Evolutionary conservation across 2,113 vertebrate species (phyloP), one percentile per base, ranked within the genome.

Genomic region (Thalassarche chlororhynchos): DNA sequence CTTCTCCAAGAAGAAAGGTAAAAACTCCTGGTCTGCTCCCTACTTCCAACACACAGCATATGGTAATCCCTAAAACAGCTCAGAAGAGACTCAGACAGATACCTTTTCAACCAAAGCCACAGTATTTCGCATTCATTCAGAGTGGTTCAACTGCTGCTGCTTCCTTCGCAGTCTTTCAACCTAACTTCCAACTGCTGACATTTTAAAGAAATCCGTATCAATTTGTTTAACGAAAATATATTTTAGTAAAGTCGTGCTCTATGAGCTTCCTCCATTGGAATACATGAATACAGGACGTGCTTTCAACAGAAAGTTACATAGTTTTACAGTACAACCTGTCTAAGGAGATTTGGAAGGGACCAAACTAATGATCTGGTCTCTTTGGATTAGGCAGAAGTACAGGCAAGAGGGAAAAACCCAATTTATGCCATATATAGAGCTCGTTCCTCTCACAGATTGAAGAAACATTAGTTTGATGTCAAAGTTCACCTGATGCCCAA

Each of bases 271-370:
- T 97, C 97, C 96, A 97, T 81, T 98, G 97, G 96, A 97, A 98
- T 97, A 98, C 97, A 90, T 66, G 86, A 97, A 96, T 96, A 97
- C 89, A 96, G 97, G 93, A 96, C 97, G 97, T 98, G 96, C 98
- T 98, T 98, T 98, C 97, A 97, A 98, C 97, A 98, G 98, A 98
- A 98, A 98, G 98, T 98, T 98, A 97, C 98, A 78, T 49, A 96
- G 93, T 96, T 97, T 97, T 97, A 98, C 97, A 98, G 98, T 97
- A 97, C 96, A 98, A 98, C 96, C 98, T 98, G 98, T 97, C 97
- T 96, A 95, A 95, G 89, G 75, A 97, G 89, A 95, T 96, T 96
- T 95, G 96, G 96, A 97, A 98, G 92, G 98, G 98, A 98, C 97
- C 97, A 97, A 95, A 96, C 55, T 44, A 52, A 78, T 70, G 81